Conservation (phyloP, 1,140 invertebrate species). For the Mycetomoellerius zeteki region DNA sequence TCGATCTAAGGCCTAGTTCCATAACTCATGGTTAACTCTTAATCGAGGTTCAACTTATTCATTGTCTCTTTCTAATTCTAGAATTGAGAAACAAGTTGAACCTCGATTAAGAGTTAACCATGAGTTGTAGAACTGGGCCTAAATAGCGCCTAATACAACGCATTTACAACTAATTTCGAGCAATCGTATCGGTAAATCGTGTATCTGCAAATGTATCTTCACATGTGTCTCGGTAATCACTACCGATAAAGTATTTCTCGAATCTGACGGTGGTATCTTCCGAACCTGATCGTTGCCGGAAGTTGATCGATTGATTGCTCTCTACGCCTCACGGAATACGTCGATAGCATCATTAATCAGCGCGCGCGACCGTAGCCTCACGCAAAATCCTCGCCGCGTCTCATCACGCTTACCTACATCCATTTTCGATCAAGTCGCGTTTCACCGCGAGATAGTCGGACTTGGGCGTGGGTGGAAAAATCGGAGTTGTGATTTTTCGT, state of each 20-base stretch:
- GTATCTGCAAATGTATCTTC: constrained; percentile 2
- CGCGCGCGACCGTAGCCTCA: constrained; percentile 21
- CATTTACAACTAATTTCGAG: constrained; percentile 28
- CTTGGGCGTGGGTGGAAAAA: constrained; percentile 7
- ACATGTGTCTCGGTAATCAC: constrained; percentile 26
- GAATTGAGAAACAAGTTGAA: no score
- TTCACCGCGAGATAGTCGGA: background rate
- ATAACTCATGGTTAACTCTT: no score
- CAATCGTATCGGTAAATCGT: background rate
- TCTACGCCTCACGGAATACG: constrained; percentile 43
- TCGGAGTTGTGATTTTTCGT: constrained; percentile 47
- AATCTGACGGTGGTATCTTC: constrained; percentile 54
- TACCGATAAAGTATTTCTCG: constrained; percentile 60
- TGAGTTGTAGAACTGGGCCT: no score
- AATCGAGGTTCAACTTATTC: no score
- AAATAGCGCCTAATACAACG: background rate
- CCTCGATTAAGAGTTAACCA: no score
- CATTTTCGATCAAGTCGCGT: constrained; percentile 26
- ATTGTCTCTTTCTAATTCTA: no score
- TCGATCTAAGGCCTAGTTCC: no score
- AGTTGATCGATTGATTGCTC: constrained; percentile 69
- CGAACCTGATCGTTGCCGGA: constrained; percentile 43
- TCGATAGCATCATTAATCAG: constrained; percentile 67
- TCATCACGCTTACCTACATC: background rate
- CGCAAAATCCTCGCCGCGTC: constrained; percentile 60